These are phyloP conservation scores for Acipenser transmontanus DNA, from an alignment of 2,797 vertebrate species.

Conservation along the genomic window DNA sequence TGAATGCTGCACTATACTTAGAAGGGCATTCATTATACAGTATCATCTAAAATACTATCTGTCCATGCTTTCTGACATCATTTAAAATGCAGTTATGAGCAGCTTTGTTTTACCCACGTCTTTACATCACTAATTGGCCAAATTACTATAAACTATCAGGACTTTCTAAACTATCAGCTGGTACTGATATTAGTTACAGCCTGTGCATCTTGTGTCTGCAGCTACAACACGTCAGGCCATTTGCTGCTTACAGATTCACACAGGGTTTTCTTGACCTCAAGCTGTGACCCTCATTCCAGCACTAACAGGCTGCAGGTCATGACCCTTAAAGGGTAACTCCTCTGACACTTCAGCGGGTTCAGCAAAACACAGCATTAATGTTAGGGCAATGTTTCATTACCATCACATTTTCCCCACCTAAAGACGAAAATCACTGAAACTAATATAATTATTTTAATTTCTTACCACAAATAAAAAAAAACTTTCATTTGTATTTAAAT, in stretches of 20 bases:
- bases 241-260: slow-evolving; percentile 22
- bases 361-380: no score
- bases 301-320: slow-evolving; percentile 46
- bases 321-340: slow-evolving; percentile 34
- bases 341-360: no score
- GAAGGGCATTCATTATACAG: neutral
- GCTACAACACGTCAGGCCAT: no score
- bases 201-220: slow-evolving; percentile 23
- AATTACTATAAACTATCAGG: slow-evolving; percentile 24
- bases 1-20: neutral
- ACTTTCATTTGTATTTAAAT: no score
- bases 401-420: no score
- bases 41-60: neutral
- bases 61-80: neutral
- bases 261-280: slow-evolving; percentile 43
- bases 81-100: neutral
- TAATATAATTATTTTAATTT: no score
- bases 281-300: slow-evolving; percentile 49
- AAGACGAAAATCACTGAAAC: no score
- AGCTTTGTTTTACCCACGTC: neutral
- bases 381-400: no score
- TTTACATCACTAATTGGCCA: slow-evolving; percentile 32
- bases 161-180: slow-evolving; percentile 22
- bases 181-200: slow-evolving; percentile 21
- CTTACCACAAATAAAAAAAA: no score